Evolutionary conservation across 2,113 vertebrate species (phyloP), one percentile per base, ranked within the genome.

Genomic region (Rhinoderma darwinii): DNA sequence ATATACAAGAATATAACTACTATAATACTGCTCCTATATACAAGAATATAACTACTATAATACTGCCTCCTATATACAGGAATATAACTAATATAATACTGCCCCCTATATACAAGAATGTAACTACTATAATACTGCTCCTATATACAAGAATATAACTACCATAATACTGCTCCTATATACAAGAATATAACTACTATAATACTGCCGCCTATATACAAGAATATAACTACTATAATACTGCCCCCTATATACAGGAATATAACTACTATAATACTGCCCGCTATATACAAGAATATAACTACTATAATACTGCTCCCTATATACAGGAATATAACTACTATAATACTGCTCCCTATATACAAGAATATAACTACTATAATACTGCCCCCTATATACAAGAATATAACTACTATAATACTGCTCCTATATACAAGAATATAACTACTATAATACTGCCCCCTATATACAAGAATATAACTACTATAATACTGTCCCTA

Each of bases 371-470:
- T n/a, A n/a, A n/a, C n/a, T n/a, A n/a, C 59, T 61, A 61, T 61
- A 61, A 61, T 61, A 61, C 61, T 11, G 3, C 9, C 54, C 1
- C 6, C 15, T 61, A 61, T 61, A 8, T 61, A 61, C 56, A 61
- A 61, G 56, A 59, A n/a, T 63, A 63, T n/a, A 30, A 63, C 59
- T 12, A n/a, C 25, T 27, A 63, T 63, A 63, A 30, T 63, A 63
- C 25, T 27, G n/a, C n/a, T 4, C 11, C 59, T 27, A 63, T 30
- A 2, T 63, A 63, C 59, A 63, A 63, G n/a, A 47, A 47, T 47
- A 47, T 66, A 66, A 30, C 61, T 66, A 32, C 61, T 66, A 66
- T 27, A 63, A 63, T 63, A 63, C 59, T 63, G n/a, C n/a, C 59
- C 2, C 56, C 56, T 63, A 63, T 63, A 0, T 63, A 63, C n/a